A percentile compares a stretch with the other conserved stretches of the same genome.
phyloP scores from a whole-genome alignment of 2,113 vertebrate genomes.

The Rallus limicola region DNA sequence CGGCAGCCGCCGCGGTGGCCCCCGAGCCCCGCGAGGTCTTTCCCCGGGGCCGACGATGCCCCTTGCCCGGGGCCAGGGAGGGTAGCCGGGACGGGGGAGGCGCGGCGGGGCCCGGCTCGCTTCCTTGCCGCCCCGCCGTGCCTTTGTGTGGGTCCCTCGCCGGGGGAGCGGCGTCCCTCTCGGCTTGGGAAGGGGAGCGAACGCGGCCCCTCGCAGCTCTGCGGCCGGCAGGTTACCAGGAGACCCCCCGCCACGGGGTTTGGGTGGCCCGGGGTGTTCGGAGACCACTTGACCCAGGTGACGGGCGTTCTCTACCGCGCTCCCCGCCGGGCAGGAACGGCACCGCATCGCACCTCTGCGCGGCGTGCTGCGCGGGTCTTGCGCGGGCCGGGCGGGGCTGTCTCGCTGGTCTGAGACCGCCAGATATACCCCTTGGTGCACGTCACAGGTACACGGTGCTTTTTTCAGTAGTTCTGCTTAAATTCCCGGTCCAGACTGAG shows the following conservation, averaged over 20 bases:
- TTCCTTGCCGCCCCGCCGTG: not conserved
- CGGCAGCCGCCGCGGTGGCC: not conserved
- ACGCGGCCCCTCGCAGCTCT: not conserved
- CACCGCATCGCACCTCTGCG: not conserved
- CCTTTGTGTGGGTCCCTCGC: not conserved
- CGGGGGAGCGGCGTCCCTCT: not conserved
- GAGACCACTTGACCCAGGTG: not conserved
- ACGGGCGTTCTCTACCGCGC: not conserved
- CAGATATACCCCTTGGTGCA: not conserved
- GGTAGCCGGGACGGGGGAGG: not conserved
- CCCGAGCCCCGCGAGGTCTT: not conserved
- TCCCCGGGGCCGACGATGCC: not conserved
- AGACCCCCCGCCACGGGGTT: not conserved
- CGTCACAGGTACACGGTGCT: not conserved
- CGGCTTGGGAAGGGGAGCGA: not conserved
- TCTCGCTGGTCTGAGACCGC: not conserved
- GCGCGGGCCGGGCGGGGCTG: not conserved
- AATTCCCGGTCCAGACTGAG: not conserved
- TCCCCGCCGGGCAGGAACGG: not conserved
- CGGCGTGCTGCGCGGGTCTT: not conserved
- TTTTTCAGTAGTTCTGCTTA: not conserved
- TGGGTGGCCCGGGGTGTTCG: not conserved
- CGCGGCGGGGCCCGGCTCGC: not conserved
- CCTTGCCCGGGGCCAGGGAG: not conserved
- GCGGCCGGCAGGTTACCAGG: not conserved